Evolutionary conservation across 2,797 vertebrate genomes (phyloP).

Genomic region (Premnoplex brunnescens): DNA sequence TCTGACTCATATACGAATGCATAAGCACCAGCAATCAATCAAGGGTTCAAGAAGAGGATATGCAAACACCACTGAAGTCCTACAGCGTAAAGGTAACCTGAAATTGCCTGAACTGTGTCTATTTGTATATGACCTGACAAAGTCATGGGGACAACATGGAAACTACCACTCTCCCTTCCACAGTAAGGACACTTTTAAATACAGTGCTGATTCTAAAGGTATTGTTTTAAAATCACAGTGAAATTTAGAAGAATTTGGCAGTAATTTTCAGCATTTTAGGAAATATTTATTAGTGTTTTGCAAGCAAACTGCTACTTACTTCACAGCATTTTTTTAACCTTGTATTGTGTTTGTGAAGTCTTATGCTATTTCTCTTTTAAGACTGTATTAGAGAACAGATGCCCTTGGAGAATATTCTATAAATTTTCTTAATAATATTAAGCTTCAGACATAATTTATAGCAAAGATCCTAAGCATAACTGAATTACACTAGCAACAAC

Average conservation of each 20-base stretch:
- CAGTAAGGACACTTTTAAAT: not conserved
- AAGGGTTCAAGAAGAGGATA: not conserved
- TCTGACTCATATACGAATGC: fast-evolving
- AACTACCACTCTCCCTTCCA: not conserved
- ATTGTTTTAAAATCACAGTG: not conserved
- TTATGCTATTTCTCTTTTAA: not conserved
- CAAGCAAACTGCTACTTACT: not conserved
- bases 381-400: not conserved
- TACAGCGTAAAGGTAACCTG: not conserved
- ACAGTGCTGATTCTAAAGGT: not conserved
- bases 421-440: not conserved
- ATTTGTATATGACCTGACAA: not conserved
- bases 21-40: not conserved
- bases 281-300: not conserved
- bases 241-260: not conserved
- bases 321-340: not conserved
- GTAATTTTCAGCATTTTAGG: not conserved
- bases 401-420: not conserved
- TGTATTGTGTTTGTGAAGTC: not conserved
- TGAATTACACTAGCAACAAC: not conserved
- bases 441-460: not conserved
- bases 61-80: not conserved
- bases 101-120: not conserved
- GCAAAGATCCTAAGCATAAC: not conserved
- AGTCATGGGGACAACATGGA: not conserved